A percentile compares a stretch with the other conserved stretches of the same genome.
Conservation (phyloP, 2,888 invertebrate species). For the Thecocarcelia acutangulata region DNA sequence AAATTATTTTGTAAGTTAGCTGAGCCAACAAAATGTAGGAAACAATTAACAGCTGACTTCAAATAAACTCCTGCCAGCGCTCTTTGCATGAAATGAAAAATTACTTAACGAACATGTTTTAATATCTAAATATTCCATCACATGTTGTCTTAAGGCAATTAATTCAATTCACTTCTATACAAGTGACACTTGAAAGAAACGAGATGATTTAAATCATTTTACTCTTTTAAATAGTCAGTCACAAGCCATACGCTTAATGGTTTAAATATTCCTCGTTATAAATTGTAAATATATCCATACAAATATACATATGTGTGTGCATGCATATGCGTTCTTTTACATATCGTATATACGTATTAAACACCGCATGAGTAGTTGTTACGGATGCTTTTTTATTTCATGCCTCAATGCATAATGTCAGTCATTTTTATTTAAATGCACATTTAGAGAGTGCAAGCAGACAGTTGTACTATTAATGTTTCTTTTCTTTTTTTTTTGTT, state of each 20-base stretch:
- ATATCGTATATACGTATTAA: constrained; percentile 23
- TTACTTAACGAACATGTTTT: too few relatives aligned
- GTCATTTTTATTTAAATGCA: constrained; percentile 67
- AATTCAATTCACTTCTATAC: too few relatives aligned
- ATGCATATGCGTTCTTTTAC: background rate
- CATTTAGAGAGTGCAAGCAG: constrained; percentile 60
- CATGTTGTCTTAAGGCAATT: too few relatives aligned
- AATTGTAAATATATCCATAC: constrained; percentile 1
- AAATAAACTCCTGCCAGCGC: too few relatives aligned
- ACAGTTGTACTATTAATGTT: constrained; percentile 68
- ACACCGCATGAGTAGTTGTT: constrained; percentile 63
- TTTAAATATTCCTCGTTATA: constrained; percentile 18
- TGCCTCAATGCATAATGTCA: constrained; percentile 67
- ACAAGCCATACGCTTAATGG: constrained; percentile 11
- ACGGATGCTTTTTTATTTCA: constrained; percentile 66
- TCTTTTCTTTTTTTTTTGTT: too few relatives aligned
- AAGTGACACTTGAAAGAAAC: too few relatives aligned
- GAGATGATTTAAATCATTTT: background rate
- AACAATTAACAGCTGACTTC: too few relatives aligned
- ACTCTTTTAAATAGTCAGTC: background rate
- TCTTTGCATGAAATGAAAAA: too few relatives aligned
- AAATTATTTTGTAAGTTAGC: too few relatives aligned
- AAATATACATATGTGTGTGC: background rate
- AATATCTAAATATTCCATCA: too few relatives aligned
- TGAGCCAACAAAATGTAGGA: too few relatives aligned